Evolutionary conservation across 2,888 invertebrate genomes (phyloP), one percentile per base, ranked within the genome.

Genomic region (Acholoe squamosa): DNA sequence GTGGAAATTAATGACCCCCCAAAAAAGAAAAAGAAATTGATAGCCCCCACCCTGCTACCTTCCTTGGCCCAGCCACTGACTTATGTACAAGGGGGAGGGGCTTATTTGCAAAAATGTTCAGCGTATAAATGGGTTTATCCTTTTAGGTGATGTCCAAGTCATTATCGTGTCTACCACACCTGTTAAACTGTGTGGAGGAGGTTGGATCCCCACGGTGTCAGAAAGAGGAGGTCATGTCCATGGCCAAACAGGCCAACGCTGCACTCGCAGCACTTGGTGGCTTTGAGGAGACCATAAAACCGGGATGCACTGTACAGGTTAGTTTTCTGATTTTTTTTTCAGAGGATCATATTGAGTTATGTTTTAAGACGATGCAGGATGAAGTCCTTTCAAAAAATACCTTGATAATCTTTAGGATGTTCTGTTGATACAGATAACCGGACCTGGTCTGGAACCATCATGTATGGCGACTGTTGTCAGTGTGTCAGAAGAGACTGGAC

Each of bases 231-330:
- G 93, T 95, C 54, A 94, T 95, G 95, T 93, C 94, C 76, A 94
- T 95, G 92, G 95, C 95, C 25, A 94, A 95, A 89, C 94, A 95
- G 86, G 95, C 95, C 33, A 94, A 95, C 89, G 96, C 96, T 31
- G 95, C 95, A 0, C 93, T 96, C 33, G 95, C 95, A 91, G 95
- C 95, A 0, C 93, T 96, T 3, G 96, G 96, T 28, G 96, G 95
- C 3, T 96, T 96, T 91, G 94, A 94, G n/a, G 96, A 96, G 92
- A 94, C 94, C n/a, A 93, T 96, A 54, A 95, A 95, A 92, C 94
- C 95, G 25, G 96, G 96, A 33, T 95, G 95, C 91, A 93, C 94
- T 91, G 95, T 95, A 51, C 93, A 94, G 94, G 95, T 95, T 5
- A 80, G 80, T 61, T 43, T 3, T 3, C 3, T 43, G 10, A 43